phyloP scores from a whole-genome alignment of 2,888 invertebrate species.

The Phania funesta region DNA sequence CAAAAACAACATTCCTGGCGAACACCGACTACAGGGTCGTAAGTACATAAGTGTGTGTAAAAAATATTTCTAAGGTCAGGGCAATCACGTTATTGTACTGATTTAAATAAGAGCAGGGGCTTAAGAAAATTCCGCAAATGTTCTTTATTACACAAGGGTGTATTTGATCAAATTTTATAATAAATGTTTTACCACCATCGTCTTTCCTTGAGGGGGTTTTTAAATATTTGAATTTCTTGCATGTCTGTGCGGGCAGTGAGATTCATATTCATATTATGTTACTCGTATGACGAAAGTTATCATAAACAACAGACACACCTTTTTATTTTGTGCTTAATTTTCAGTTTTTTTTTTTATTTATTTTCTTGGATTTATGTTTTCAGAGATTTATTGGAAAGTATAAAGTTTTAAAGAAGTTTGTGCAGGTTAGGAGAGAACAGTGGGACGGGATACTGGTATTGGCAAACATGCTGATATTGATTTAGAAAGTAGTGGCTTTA shows the following conservation, averaged over 20 bases:
- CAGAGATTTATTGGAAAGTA: slow-evolving; percentile 39
- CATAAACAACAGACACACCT: neutral
- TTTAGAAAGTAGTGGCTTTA: too few species aligned
- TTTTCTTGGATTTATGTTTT: neutral
- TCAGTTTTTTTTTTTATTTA: slow-evolving; percentile 31
- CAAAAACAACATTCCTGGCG: neutral
- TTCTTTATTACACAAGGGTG: slow-evolving; percentile 69
- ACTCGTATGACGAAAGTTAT: neutral
- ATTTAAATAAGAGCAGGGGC: slow-evolving; percentile 18
- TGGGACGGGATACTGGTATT: neutral
- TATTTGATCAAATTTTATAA: slow-evolving; percentile 69
- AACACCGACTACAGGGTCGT: neutral
- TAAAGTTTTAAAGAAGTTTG: slow-evolving; percentile 3
- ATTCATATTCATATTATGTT: neutral
- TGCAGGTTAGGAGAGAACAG: neutral
- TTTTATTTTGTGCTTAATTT: slow-evolving; percentile 60
- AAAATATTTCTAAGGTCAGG: slow-evolving; percentile 21
- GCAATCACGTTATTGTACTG: slow-evolving; percentile 6
- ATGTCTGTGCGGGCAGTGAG: slow-evolving; percentile 11
- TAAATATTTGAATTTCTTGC: neutral
- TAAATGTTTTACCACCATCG: slow-evolving; percentile 43
- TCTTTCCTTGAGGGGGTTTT: slow-evolving; percentile 47
- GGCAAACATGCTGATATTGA: too few species aligned
- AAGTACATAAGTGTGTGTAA: slow-evolving; percentile 15
- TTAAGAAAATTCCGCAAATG: slow-evolving; percentile 50